A percentile compares a stretch with the other conserved stretches of the same genome.
Conservation (phyloP, 1,140 invertebrate species). For the Pygmarrhopalites habei region DNA sequence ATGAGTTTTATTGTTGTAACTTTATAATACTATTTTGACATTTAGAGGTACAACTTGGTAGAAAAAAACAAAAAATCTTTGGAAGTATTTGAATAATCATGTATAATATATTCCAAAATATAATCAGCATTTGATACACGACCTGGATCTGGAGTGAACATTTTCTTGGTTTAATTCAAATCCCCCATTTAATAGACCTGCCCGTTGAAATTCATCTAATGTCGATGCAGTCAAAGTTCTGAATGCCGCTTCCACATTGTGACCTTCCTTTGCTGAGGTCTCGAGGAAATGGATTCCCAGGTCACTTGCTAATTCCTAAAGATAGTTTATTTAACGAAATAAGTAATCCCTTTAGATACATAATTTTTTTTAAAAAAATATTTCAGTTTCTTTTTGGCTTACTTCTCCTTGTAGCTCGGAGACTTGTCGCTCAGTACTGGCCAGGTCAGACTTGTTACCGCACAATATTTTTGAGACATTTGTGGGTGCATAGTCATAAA, state of each 20-base stretch:
- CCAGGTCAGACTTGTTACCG: constrained; percentile 56
- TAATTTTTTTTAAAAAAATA: no score
- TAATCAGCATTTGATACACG: no score
- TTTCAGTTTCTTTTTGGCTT: background rate
- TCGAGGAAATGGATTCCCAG: constrained; percentile 80
- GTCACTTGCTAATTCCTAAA: constrained; percentile 59
- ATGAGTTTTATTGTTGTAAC: no score
- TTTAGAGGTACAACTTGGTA: no score
- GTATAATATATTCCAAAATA: no score
- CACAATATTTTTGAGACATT: constrained; percentile 82
- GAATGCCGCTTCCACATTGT: constrained; percentile 60
- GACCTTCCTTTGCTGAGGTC: constrained; percentile 77
- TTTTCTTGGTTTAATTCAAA: no score
- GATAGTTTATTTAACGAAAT: no score
- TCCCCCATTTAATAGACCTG: background rate
- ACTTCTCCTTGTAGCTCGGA: constrained; percentile 11
- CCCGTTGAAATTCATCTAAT: constrained; percentile 5
- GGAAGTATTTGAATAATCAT: no score
- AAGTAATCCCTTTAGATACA: no score
- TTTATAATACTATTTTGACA: no score
- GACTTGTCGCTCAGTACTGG: constrained; percentile 6
- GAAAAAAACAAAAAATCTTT: no score
- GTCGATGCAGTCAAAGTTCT: constrained; percentile 50
- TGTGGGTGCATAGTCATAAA: constrained; percentile 73
- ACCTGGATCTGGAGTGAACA: no score